These are phyloP conservation scores for Bombus haemorrhoidalis DNA, from an alignment of 1,140 invertebrate species.

Conservation along the genomic window DNA sequence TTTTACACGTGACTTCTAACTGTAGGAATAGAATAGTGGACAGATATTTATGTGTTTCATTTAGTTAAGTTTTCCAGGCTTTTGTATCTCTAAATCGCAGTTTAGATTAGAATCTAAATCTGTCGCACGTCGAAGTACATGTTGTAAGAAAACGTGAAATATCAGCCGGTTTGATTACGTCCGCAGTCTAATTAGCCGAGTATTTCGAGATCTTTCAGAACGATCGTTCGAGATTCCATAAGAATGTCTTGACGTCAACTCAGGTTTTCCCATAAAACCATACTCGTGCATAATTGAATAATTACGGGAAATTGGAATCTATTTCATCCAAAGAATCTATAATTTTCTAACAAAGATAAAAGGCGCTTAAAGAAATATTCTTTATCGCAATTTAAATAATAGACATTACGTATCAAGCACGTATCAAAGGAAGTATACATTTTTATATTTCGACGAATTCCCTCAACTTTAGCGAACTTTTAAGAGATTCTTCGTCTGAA, in stretches of 20 bases:
- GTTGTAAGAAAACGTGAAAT: slow-evolving; percentile 44
- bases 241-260: not conserved
- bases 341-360: no score
- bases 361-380: no score
- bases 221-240: slow-evolving; percentile 17
- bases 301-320: no score
- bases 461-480: no score
- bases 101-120: slow-evolving; percentile 29
- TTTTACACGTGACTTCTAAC: not conserved
- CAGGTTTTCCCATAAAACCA: not conserved
- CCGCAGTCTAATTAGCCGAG: slow-evolving; percentile 15
- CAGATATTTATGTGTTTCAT: not conserved
- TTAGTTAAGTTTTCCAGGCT: not conserved
- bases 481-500: no score
- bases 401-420: no score
- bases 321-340: no score
- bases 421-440: no score
- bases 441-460: no score
- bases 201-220: slow-evolving; percentile 4
- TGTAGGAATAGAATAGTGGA: not conserved
- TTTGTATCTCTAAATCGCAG: slow-evolving; percentile 7
- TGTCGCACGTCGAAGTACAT: not conserved
- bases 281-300: not conserved
- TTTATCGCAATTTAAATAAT: no score
- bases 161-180: slow-evolving; percentile 16